Conservation (phyloP, 2,888 invertebrate genomes). For the Mimachlamys varia region DNA sequence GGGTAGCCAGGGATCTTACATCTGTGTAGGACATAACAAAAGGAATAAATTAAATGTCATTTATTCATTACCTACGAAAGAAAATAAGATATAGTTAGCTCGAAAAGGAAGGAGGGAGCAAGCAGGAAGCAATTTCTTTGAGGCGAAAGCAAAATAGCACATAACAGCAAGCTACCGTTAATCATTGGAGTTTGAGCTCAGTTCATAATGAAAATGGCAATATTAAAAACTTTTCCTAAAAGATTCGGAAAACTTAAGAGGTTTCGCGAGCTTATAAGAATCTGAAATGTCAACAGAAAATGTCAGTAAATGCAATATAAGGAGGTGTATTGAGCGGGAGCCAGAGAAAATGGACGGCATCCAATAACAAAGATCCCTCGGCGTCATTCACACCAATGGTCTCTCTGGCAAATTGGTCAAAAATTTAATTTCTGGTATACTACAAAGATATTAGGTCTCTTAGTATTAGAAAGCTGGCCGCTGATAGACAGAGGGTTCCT, state of each 20-base stretch:
- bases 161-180: background rate
- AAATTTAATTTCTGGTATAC: background rate
- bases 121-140: too few relatives aligned
- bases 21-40: constrained; percentile 29
- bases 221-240: background rate
- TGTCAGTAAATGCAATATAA: background rate
- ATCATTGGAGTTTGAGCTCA: background rate
- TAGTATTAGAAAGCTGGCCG: background rate
- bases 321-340: background rate
- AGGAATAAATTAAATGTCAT: too few relatives aligned
- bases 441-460: background rate
- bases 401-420: background rate
- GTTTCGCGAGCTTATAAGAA: background rate
- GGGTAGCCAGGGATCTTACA: constrained; percentile 48
- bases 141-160: background rate
- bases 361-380: background rate
- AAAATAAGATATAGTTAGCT: background rate
- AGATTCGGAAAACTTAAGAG: background rate
- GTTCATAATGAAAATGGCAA: background rate
- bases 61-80: background rate
- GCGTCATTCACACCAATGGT: background rate
- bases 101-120: too few relatives aligned
- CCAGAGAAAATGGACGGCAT: background rate
- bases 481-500: background rate
- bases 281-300: background rate